Evolutionary conservation across 2,113 vertebrate genomes (phyloP), one percentile per base, ranked within the genome.

Genomic region (Strigops habroptila): DNA sequence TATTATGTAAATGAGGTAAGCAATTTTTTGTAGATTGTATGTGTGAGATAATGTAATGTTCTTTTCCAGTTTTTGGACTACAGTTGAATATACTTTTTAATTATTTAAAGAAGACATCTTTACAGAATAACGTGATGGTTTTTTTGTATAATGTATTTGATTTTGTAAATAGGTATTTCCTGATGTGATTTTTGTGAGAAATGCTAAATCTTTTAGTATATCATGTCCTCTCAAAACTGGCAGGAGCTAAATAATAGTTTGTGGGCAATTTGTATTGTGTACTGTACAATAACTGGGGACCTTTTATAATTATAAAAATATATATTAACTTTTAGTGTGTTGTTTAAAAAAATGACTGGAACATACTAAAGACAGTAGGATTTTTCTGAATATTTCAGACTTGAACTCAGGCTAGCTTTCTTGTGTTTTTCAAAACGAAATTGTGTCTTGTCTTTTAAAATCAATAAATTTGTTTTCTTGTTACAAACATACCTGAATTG

Each of bases 341-440:
- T 98, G 98, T 98, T 98, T 98, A 98, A 98, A 98, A 97, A 98
- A 98, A 98, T 98, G 98, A 98, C 98, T 98, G 98, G 98, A 98
- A 98, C 98, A 98, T 98, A 98, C 98, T 98, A 98, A 98, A 98
- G 98, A 98, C 98, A 98, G 98, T 98, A 98, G 98, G 98, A 98
- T 98, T 98, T 98, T 98, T 98, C 98, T 98, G 98, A 98, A 98
- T 98, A 98, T 98, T 98, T 98, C 98, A 98, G 98, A 98, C 98
- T 98, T 98, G 98, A 98, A 98, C 98, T 98, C 98, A 98, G 98
- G 98, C 98, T 98, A 98, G 98, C 97, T 98, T 98, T 98, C 98
- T 98, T 98, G 98, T 98, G 98, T 98, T 98, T 98, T 98, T 98
- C 98, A 98, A 98, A 98, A 98, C 94, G 48, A 98, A 98, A 98